These are phyloP conservation scores for Amyelois transitella DNA, from an alignment of 1,140 invertebrate genomes.

Conservation along the genomic window DNA sequence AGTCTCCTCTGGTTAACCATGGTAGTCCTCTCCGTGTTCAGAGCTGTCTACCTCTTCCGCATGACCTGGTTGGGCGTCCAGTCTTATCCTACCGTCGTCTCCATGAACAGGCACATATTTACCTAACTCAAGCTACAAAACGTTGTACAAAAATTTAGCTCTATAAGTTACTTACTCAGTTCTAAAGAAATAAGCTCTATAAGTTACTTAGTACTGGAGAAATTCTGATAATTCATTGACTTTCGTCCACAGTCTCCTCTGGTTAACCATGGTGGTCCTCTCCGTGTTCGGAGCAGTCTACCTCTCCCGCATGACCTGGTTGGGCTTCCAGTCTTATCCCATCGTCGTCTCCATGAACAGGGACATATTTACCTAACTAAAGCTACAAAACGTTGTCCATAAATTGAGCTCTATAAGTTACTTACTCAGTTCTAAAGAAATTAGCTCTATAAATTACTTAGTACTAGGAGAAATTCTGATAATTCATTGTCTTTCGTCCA, in stretches of 20 bases:
- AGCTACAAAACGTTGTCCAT: too few species aligned
- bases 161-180: too few species aligned
- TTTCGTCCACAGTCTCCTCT: slow-evolving; percentile 39
- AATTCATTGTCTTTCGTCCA: too few species aligned
- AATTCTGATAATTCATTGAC: too few species aligned
- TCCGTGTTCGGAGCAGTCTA: slow-evolving; percentile 57
- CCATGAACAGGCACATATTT: slow-evolving; percentile 82
- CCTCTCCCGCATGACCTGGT: slow-evolving; percentile 76
- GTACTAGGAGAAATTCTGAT: too few species aligned
- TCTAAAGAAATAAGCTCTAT: too few species aligned
- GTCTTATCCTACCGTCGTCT: slow-evolving; percentile 81
- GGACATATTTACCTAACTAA: slow-evolving; percentile 80
- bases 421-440: too few species aligned
- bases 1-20: slow-evolving; percentile 53
- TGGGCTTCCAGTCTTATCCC: slow-evolving; percentile 78
- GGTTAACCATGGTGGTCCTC: slow-evolving; percentile 44
- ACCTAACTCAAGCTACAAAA: too few species aligned
- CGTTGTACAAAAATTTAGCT: too few species aligned
- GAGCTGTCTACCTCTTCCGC: slow-evolving; percentile 68
- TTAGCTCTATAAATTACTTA: too few species aligned
- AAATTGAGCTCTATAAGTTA: too few species aligned
- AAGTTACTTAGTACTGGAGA: too few species aligned
- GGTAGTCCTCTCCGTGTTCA: slow-evolving; percentile 47
- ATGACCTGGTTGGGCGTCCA: slow-evolving; percentile 78
- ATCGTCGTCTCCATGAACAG: slow-evolving; percentile 83